These are phyloP conservation scores for Drosophila anomalata DNA, from an alignment of 2,888 invertebrate genomes.

Conservation along the genomic window DNA sequence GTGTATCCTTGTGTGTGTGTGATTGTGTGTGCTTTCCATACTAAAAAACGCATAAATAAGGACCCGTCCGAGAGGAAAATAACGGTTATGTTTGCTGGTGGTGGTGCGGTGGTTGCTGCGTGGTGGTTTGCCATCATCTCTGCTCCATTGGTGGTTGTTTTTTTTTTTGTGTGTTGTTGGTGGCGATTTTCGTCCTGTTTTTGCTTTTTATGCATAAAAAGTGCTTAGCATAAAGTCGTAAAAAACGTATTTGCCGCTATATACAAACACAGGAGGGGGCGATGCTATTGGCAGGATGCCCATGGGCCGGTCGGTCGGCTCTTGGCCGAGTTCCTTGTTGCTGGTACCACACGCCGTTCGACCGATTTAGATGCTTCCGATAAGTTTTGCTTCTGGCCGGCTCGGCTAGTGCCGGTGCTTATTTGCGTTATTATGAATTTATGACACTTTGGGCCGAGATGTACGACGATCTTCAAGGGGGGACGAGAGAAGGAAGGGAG, in stretches of 20 bases:
- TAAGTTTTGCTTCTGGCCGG: constrained; percentile 56
- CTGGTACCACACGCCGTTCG: constrained; percentile 24
- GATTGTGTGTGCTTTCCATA: constrained; percentile 71
- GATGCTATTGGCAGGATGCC: constrained; percentile 73
- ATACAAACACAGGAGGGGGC: constrained; percentile 38
- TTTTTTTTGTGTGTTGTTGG: not conserved
- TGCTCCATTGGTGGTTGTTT: constrained; percentile 48
- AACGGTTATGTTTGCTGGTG: constrained; percentile 61
- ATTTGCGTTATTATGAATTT: constrained; percentile 82
- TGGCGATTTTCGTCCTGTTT: constrained; percentile 13
- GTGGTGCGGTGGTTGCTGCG: constrained; percentile 25
- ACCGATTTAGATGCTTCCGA: constrained; percentile 76
- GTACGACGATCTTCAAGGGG: constrained; percentile 28
- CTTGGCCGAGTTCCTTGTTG: constrained; percentile 43
- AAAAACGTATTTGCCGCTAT: constrained; percentile 79
- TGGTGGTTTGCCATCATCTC: constrained; percentile 48
- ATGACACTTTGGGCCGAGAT: constrained; percentile 70
- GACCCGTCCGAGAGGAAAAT: constrained; percentile 60
- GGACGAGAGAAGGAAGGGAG: constrained; percentile 11
- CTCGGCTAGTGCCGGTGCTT: constrained; percentile 64
- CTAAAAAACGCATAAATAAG: constrained; percentile 81
- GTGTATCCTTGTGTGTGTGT: constrained; percentile 24
- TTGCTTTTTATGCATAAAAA: constrained; percentile 79
- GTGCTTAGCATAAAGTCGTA: constrained; percentile 82
- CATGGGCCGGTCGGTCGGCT: constrained; percentile 33